phyloP scores from a whole-genome alignment of 2,113 vertebrate species.

The Oplegnathus fasciatus region DNA sequence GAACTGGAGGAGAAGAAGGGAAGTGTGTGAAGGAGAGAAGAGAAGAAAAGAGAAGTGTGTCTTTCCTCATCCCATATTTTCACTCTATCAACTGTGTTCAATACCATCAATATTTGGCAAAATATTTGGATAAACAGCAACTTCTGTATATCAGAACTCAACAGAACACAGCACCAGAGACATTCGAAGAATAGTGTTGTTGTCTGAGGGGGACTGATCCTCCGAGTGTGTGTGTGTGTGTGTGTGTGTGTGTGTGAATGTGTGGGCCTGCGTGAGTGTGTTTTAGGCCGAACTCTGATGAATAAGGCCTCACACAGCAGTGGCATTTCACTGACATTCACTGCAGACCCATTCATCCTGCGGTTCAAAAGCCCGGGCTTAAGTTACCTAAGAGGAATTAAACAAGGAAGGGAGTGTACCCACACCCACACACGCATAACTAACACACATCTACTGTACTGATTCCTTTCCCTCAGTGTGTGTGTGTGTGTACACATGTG shows the following conservation, averaged over 20 bases:
- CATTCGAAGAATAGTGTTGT: constrained; percentile 42
- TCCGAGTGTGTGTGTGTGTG: constrained; percentile 17
- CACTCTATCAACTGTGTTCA: not conserved
- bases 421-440: not conserved
- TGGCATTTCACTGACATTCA: constrained; percentile 82
- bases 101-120: not conserved
- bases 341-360: constrained; percentile 74
- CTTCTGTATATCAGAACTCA: not conserved
- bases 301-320: constrained; percentile 78
- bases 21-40: constrained; percentile 9
- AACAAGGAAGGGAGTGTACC: constrained; percentile 47
- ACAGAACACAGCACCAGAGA: not conserved
- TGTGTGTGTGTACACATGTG: not conserved
- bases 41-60: not conserved
- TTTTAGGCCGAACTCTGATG: constrained; percentile 67
- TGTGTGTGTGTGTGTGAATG: constrained; percentile 19
- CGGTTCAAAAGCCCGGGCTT: constrained; percentile 75
- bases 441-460: constrained; percentile 12
- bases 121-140: constrained; percentile 4
- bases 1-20: constrained; percentile 78
- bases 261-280: constrained; percentile 16
- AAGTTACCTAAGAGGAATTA: constrained; percentile 78
- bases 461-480: not conserved
- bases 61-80: constrained; percentile 11
- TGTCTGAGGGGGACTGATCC: constrained; percentile 37